Evolutionary conservation across 2,797 vertebrate species (phyloP), one percentile per base, ranked within the genome.

Genomic region (Epinephelus awoara): DNA sequence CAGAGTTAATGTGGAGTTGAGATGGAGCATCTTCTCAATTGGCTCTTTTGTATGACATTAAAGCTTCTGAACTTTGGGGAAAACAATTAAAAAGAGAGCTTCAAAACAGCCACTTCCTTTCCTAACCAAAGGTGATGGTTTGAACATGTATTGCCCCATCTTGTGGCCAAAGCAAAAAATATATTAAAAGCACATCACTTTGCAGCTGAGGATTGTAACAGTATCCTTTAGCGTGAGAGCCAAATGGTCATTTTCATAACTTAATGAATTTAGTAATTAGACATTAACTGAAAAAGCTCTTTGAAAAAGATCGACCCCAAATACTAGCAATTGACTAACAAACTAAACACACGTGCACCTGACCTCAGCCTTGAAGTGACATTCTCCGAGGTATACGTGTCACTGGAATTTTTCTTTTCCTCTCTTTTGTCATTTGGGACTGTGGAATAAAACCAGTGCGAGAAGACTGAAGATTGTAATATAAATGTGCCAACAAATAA

Each of bases 401-500:
- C 92, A 94, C 92, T 95, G 92, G 93, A 95, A 86, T 88, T 78
- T 51, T 85, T 86, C 23, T 82, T 90, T 91, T 88, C 82, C 82
- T 84, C 76, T 87, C 74, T 81, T 63, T 84, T 91, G 91, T 96
- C 90, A 88, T 94, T 94, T 94, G 89, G 91, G 93, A 95, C 91
- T 94, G 89, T 95, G 92, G 93, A 94, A 93, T 95, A 91, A 94
- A 94, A 93, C 88, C 93, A 93, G 94, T 91, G 89, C 73, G 88
- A 94, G 92, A 94, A 95, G 94, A 94, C 94, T 93, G 90, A 94
- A 94, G 95, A 96, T 95, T 96, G 96, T 96, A 96, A 95, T 95
- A 94, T 96, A 95, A 95, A 94, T 95, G 96, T 96, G 96, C 96
- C 96, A 96, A 96, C 91, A 94, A 96, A 95, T 96, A 96, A 96